Conservation (phyloP, 2,888 invertebrate genomes). For the Drosophila koepferae region DNA sequence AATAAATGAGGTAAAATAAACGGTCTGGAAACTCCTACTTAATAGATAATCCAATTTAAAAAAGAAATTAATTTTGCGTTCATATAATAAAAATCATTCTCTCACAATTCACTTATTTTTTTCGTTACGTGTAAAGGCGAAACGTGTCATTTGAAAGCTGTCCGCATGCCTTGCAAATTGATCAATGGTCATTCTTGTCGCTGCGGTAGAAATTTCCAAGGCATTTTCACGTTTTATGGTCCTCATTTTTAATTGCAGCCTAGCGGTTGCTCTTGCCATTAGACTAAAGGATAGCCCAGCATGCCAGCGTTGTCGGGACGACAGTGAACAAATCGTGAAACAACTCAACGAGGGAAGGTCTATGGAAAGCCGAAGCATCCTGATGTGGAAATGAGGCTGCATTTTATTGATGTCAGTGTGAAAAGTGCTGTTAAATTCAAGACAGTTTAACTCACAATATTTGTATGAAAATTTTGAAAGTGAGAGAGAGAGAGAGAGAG, state of each 20-base stretch:
- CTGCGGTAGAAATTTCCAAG: constrained; percentile 20
- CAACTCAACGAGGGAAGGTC: background rate
- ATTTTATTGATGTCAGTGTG: constrained; percentile 60
- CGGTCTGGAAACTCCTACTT: background rate
- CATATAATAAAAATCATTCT: too few relatives aligned
- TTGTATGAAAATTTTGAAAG: background rate
- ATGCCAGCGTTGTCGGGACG: constrained; percentile 32
- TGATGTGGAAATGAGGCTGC: constrained; percentile 44
- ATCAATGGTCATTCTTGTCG: constrained; percentile 56
- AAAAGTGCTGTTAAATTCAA: background rate
- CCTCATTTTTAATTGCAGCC: constrained; percentile 65
- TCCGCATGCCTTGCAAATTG: constrained; percentile 66
- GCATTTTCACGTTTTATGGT: constrained; percentile 65
- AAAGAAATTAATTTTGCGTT: too few relatives aligned
- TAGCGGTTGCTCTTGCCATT: constrained; percentile 29
- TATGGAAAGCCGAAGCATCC: background rate
- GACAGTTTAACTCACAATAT: constrained; percentile 47
- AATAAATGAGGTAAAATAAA: background rate
- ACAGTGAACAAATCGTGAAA: constrained; percentile 32
- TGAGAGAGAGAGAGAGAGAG: too few relatives aligned
- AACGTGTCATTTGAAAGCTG: constrained; percentile 51
- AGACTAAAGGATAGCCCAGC: constrained; percentile 47
- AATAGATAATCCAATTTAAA: too few relatives aligned
- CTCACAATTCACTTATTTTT: background rate
- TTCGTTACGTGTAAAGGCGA: constrained; percentile 7